A percentile compares a stretch with the other conserved stretches of the same genome.
Conservation (phyloP, 2,113 vertebrate species). For the Melanocharis versteri region DNA sequence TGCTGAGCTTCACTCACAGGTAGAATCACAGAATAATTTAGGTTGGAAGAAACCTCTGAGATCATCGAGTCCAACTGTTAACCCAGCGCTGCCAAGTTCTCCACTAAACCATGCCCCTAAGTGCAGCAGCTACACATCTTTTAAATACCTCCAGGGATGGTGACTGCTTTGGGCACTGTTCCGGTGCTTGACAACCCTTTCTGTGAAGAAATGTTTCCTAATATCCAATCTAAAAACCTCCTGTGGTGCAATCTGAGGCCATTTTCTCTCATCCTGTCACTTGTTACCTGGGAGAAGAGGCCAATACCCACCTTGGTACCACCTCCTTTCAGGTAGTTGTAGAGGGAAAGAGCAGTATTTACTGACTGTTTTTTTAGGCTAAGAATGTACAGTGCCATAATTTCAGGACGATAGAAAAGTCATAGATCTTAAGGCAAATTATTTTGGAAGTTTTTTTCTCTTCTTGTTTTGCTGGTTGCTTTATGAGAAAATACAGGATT, state of each 20-base stretch:
- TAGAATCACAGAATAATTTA: background rate
- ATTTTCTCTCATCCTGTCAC: background rate
- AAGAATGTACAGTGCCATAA: background rate
- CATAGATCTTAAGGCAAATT: background rate
- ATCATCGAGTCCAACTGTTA: rapidly evolving
- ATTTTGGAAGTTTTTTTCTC: background rate
- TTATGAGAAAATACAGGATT: background rate
- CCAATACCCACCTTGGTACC: background rate
- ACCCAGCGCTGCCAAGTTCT: background rate
- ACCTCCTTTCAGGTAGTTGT: background rate
- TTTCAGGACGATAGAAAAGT: background rate
- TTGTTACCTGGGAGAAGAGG: background rate
- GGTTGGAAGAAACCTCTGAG: background rate
- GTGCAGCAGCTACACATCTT: background rate
- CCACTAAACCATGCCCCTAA: background rate
- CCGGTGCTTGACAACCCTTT: background rate
- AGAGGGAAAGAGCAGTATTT: background rate
- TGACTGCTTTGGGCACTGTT: background rate
- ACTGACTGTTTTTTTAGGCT: background rate
- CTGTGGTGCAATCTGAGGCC: background rate
- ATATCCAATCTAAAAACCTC: background rate
- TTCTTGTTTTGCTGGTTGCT: background rate
- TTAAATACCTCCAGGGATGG: background rate
- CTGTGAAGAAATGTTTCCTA: background rate
- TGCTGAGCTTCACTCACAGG: background rate